Percentiles rank a stretch among this genome's conserved stretches.
phyloP scores from a whole-genome alignment of 2,888 invertebrate genomes.

The Pyralis farinalis region DNA sequence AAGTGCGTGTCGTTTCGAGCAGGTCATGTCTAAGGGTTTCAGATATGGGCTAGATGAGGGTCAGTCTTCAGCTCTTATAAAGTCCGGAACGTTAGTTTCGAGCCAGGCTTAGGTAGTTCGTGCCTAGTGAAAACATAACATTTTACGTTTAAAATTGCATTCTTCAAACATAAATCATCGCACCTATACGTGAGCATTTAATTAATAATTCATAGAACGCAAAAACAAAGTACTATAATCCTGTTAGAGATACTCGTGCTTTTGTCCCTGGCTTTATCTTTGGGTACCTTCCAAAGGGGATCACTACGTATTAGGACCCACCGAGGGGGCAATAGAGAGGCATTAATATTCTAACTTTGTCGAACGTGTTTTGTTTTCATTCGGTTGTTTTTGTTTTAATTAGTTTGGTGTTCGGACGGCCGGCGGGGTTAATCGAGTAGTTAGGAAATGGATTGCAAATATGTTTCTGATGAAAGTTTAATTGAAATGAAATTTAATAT shows the following conservation, averaged over 20 bases:
- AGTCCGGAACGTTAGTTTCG: too few species aligned
- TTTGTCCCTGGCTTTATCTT: conserved; percentile 36
- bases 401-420: conserved; percentile 22
- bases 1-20: too few species aligned
- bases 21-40: too few species aligned
- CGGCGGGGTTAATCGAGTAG: conserved; percentile 11
- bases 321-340: conserved; percentile 20
- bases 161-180: conserved; percentile 2
- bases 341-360: conserved; percentile 74
- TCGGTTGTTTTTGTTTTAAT: conserved; percentile 45
- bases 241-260: conserved; percentile 44
- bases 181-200: conserved; percentile 16
- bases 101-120: too few species aligned
- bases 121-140: too few species aligned
- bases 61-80: too few species aligned
- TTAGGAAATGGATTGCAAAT: background rate
- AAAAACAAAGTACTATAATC: conserved; percentile 63
- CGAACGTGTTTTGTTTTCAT: conserved; percentile 62
- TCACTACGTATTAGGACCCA: conserved; percentile 49
- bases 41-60: too few species aligned
- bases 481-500: too few species aligned
- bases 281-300: conserved; percentile 30
- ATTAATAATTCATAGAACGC: conserved; percentile 55
- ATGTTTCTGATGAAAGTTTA: too few species aligned
- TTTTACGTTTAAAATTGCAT: background rate